phyloP scores from a whole-genome alignment of 2,888 invertebrate genomes.

The Empis stercorea region DNA sequence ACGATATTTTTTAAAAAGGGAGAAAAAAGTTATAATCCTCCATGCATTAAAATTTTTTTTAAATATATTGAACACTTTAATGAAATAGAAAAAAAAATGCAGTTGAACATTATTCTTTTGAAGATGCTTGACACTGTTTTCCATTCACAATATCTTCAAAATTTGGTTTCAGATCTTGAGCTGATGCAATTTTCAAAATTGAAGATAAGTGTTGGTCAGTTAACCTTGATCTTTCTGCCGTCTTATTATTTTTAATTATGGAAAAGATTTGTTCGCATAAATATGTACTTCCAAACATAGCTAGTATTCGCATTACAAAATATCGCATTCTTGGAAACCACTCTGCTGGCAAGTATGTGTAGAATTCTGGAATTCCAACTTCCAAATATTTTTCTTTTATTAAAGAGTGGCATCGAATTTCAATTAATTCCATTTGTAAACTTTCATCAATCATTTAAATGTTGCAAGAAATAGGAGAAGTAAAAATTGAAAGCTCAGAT shows the following conservation, averaged over 20 bases:
- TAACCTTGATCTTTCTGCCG: not conserved
- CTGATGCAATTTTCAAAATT: conserved; percentile 1
- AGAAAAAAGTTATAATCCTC: too few relatives aligned
- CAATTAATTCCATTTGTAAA: not conserved
- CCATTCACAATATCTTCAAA: not conserved
- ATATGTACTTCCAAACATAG: not conserved
- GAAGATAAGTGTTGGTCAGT: not conserved
- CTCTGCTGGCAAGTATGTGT: not conserved
- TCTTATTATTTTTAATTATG: not conserved
- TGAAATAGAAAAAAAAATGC: too few relatives aligned
- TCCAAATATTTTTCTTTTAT: not conserved
- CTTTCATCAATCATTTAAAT: not conserved
- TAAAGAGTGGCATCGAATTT: not conserved
- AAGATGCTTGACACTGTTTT: too few relatives aligned
- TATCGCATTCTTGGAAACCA: not conserved
- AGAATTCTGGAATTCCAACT: not conserved
- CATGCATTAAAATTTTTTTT: too few relatives aligned
- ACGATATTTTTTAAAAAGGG: too few relatives aligned
- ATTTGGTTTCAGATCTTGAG: not conserved
- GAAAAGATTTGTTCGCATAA: not conserved
- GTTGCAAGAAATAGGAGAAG: too few relatives aligned
- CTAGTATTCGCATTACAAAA: not conserved
- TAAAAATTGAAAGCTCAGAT: too few relatives aligned
- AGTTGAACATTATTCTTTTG: too few relatives aligned
- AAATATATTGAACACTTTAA: too few relatives aligned